Evolutionary conservation across 2,888 invertebrate species (phyloP), one percentile per base, ranked within the genome.

Genomic region (Alitta virens): DNA sequence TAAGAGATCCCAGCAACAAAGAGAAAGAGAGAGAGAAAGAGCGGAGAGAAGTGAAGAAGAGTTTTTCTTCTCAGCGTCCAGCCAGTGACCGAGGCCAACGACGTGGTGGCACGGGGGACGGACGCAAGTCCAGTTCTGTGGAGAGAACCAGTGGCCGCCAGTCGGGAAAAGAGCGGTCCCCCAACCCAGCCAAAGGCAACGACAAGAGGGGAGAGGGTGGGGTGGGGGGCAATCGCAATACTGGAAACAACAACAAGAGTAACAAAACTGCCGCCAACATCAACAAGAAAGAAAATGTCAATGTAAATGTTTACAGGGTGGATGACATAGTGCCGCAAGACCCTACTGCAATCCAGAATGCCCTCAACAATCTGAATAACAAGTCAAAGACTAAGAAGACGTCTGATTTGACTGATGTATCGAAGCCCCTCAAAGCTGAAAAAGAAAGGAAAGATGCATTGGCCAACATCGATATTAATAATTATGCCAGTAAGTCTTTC

Each of bases 281-380:
- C 49, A 72, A 69, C 65, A 72, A 71, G 43, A 77, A 75, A 60
- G 76, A 78, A 57, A 77, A 76, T 66, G 67, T 75, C 53, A 70
- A 73, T 60, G 33, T 33, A 5, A 72, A 76, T 60, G 84, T 86
- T 9, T 85, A 84, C 74, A 80, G 85, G 49, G 82, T 86, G 38
- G 85, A 86, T 67, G 85, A 85, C 62, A 84, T 86, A n/a, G 85
- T 86, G 66, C 75, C 84, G 23, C 83, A 79, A 68, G 86, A 87
- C 73, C 84, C 84, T 38, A 84, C 82, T 68, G 80, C 84, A 50
- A 84, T 86, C n/a, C 84, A 85, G 68, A 86, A 86, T 72, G 83
- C 82, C 54, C 74, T 83, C 52, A 79, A 76, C 65, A 77, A 58
- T 50, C 62, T 76, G 56, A 74, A 73, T 66, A 76, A 53, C 46